A percentile compares a stretch with the other conserved stretches of the same genome.
These are phyloP conservation scores for Malacoraja senta DNA, from an alignment of 2,797 vertebrate species.

Conservation along the genomic window DNA sequence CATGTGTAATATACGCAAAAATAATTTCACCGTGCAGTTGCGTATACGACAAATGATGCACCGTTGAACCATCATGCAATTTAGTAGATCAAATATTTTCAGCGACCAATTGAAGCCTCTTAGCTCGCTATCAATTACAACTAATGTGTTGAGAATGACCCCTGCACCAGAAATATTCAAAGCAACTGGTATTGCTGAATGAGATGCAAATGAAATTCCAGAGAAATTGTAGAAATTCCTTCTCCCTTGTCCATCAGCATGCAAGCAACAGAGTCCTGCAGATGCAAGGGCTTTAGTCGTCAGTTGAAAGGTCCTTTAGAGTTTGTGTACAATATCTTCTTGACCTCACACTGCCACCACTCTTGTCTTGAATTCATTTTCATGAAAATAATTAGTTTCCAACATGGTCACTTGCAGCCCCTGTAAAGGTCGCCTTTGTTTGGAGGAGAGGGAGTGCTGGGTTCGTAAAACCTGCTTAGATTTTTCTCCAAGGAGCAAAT, in stretches of 20 bases:
- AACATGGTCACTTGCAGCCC: neutral
- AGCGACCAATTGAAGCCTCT: neutral
- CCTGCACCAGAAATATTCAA: neutral
- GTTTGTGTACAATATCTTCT: neutral
- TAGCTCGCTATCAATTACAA: neutral
- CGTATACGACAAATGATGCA: no score
- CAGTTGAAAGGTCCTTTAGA: neutral
- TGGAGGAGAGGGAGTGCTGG: neutral
- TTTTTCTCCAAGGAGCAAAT: neutral
- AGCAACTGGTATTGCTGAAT: neutral
- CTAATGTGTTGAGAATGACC: neutral
- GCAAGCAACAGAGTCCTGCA: neutral
- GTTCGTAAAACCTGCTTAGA: neutral
- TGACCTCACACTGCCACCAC: neutral
- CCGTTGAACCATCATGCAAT: neutral
- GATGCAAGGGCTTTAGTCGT: neutral
- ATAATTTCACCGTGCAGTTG: no score
- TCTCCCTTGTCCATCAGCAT: neutral
- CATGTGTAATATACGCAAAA: no score
- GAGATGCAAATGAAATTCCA: slow-evolving; percentile 17
- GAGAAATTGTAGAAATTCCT: slow-evolving; percentile 20
- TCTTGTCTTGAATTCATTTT: neutral
- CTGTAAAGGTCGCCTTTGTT: neutral
- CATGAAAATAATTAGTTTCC: slow-evolving; percentile 21
- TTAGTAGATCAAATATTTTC: neutral